Evolutionary conservation across 1,140 invertebrate species (phyloP).

Genomic region (Battus philenor): DNA sequence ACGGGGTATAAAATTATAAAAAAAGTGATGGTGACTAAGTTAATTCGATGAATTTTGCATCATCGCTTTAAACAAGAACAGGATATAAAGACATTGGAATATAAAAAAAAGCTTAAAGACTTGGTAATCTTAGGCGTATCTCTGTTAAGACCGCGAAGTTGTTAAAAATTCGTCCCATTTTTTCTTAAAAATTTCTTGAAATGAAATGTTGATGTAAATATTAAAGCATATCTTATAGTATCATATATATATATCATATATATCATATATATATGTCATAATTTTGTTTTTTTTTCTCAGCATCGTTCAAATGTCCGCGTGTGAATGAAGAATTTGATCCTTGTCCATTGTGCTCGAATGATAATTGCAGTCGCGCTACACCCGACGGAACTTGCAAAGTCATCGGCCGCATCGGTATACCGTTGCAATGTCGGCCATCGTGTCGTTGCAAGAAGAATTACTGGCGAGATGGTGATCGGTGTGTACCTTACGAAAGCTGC

Average conservation of each 20-base stretch:
- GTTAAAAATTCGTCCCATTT: background rate
- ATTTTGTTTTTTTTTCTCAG: conserved; percentile 25
- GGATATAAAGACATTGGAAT: no score
- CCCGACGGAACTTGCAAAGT: conserved; percentile 26
- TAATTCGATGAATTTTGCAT: no score
- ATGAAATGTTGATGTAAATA: background rate
- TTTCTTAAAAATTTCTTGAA: background rate
- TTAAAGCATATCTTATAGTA: no score
- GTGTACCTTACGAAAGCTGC: conserved; percentile 34
- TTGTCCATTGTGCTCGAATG: conserved; percentile 36
- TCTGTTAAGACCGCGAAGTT: background rate
- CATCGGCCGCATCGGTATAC: conserved; percentile 22
- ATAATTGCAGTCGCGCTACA: conserved; percentile 34
- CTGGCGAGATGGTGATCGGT: conserved; percentile 34
- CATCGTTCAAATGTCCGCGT: conserved; percentile 25
- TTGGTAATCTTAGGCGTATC: background rate
- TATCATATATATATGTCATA: no score
- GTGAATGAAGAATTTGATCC: conserved; percentile 29
- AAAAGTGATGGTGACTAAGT: no score
- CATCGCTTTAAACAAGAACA: no score
- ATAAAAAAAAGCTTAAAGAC: background rate
- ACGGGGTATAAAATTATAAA: no score
- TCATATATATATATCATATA: no score
- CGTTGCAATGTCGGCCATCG: conserved; percentile 27
- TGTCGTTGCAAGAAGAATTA: conserved; percentile 37